phyloP scores from a whole-genome alignment of 2,113 vertebrate species.

The Zosterops pallidus region DNA sequence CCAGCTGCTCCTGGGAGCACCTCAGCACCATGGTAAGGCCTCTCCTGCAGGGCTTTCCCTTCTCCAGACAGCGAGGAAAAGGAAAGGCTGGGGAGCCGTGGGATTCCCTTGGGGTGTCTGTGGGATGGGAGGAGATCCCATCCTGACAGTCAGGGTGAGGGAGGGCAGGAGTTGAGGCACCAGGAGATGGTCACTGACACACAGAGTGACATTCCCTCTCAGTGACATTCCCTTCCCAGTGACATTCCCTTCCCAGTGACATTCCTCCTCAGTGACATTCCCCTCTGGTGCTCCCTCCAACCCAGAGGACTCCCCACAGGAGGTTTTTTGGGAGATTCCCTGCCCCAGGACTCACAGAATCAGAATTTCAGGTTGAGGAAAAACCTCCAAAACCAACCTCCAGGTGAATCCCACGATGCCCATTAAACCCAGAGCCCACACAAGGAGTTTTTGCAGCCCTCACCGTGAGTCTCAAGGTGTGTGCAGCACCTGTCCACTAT shows the following conservation, averaged over 20 bases:
- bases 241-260: not conserved
- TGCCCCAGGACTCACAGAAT: not conserved
- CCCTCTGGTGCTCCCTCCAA: not conserved
- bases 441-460: not conserved
- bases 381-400: not conserved
- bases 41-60: not conserved
- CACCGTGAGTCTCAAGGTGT: slow-evolving; percentile 87
- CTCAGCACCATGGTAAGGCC: fast-evolving
- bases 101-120: not conserved
- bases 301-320: not conserved
- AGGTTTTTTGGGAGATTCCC: not conserved
- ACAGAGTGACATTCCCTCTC: not conserved
- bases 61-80: not conserved
- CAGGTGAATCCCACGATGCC: fast-evolving
- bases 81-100: not conserved
- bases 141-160: not conserved
- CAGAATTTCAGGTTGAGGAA: not conserved
- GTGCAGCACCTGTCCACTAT: slow-evolving; percentile 88
- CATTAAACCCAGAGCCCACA: fast-evolving
- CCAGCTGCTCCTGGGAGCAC: fast-evolving
- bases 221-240: not conserved
- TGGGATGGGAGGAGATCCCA: not conserved
- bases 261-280: not conserved
- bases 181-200: not conserved
- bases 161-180: too few relatives aligned